Percentiles rank a stretch among this genome's conserved stretches.
Conservation (phyloP, 2,113 vertebrate species). For the Ciconia stormi region DNA sequence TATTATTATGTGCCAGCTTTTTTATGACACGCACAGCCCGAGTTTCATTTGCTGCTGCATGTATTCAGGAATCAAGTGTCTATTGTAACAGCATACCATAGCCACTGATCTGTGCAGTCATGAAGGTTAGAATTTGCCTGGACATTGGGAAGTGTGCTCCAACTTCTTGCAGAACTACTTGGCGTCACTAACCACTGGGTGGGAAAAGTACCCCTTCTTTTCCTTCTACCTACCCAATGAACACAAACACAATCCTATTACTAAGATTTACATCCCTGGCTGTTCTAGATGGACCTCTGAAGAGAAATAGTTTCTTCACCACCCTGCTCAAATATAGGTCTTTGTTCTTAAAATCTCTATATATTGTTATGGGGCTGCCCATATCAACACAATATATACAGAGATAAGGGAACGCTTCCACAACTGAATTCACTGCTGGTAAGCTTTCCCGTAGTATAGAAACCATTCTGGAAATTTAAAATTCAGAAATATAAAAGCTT, state of each 20-base stretch:
- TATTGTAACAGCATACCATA: background rate
- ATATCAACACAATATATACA: background rate
- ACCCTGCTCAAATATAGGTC: background rate
- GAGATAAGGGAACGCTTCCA: background rate
- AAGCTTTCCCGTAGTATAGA: background rate
- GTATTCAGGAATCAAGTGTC: background rate
- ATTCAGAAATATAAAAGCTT: background rate
- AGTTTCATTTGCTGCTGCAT: background rate
- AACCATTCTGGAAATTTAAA: background rate
- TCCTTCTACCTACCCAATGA: background rate
- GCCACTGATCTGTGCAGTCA: background rate
- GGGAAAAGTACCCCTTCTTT: background rate
- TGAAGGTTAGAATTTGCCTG: background rate
- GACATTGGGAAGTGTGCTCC: background rate
- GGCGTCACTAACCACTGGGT: background rate
- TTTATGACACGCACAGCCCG: background rate
- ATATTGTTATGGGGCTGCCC: background rate
- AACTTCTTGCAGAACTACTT: background rate
- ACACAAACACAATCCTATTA: background rate
- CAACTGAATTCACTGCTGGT: background rate
- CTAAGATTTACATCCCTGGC: background rate
- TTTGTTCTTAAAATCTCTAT: background rate
- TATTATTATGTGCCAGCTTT: background rate
- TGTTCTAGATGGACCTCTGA: background rate
- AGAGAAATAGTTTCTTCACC: background rate